Evolutionary conservation across 2,797 vertebrate genomes (phyloP).

Genomic region (Notamacropus eugenii): DNA sequence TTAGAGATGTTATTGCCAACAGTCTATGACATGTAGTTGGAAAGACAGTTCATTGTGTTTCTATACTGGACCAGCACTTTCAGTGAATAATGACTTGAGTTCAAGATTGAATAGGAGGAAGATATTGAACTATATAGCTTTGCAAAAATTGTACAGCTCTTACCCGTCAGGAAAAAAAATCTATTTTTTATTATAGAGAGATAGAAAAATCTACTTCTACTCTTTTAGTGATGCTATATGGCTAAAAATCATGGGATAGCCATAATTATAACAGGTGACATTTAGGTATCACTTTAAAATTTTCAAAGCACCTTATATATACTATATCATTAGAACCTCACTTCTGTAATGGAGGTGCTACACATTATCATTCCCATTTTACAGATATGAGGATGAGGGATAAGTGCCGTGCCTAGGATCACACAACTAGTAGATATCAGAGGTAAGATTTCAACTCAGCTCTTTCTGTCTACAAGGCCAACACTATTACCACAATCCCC

Average conservation of each 20-base stretch:
- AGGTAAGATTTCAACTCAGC: background rate
- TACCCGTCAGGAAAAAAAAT: background rate
- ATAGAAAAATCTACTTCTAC: background rate
- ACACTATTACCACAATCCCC: background rate
- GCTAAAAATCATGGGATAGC: background rate
- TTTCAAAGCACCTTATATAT: background rate
- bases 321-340: background rate
- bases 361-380: background rate
- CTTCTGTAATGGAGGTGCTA: background rate
- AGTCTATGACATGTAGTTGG: background rate
- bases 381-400: background rate
- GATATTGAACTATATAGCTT: background rate
- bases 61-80: background rate
- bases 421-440: background rate
- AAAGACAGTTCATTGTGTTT: background rate
- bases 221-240: background rate
- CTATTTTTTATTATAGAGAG: background rate
- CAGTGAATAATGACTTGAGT: background rate
- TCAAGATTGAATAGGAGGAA: background rate
- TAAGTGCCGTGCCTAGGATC: background rate
- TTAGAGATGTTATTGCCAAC: background rate
- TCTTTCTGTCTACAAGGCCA: background rate
- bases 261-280: background rate
- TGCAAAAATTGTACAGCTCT: background rate
- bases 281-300: background rate